phyloP scores from a whole-genome alignment of 1,140 invertebrate species.

The Stegodyphus dumicola region DNA sequence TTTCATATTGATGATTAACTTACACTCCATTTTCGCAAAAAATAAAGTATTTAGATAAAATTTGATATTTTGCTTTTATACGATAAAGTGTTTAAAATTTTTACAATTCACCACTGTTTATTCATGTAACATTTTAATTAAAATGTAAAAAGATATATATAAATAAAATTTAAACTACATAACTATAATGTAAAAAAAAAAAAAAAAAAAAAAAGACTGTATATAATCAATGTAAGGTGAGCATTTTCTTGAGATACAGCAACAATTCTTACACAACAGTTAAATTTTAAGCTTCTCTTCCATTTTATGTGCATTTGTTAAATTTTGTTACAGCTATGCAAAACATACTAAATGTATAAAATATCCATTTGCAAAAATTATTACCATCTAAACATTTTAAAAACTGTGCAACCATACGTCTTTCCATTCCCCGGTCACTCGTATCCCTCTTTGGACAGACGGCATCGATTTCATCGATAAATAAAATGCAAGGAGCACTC shows the following conservation, averaged over 20 bases:
- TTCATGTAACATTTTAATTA: too few species aligned
- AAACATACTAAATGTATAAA: not conserved
- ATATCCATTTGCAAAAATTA: not conserved
- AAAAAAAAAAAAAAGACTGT: too few species aligned
- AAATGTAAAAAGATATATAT: too few species aligned
- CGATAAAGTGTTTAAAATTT: too few species aligned
- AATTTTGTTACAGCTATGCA: not conserved
- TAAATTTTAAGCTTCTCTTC: not conserved
- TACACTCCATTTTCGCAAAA: too few species aligned
- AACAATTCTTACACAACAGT: not conserved
- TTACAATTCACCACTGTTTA: too few species aligned
- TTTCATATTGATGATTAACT: too few species aligned
- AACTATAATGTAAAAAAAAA: too few species aligned
- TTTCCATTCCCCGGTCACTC: slow-evolving; percentile 94
- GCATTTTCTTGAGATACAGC: not conserved
- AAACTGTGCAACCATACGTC: slow-evolving; percentile 92
- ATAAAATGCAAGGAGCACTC: slow-evolving; percentile 85
- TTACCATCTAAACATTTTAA: slow-evolving; percentile 86
- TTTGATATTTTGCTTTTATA: too few species aligned
- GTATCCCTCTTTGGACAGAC: slow-evolving; percentile 86
- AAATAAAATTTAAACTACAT: too few species aligned
- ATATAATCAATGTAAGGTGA: too few species aligned
- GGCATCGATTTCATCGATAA: slow-evolving; percentile 94
- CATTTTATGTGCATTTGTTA: not conserved
- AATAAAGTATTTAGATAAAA: too few species aligned